Evolutionary conservation across 2,888 invertebrate species (phyloP), one percentile per base, ranked within the genome.

Genomic region (Lithophane socia): DNA sequence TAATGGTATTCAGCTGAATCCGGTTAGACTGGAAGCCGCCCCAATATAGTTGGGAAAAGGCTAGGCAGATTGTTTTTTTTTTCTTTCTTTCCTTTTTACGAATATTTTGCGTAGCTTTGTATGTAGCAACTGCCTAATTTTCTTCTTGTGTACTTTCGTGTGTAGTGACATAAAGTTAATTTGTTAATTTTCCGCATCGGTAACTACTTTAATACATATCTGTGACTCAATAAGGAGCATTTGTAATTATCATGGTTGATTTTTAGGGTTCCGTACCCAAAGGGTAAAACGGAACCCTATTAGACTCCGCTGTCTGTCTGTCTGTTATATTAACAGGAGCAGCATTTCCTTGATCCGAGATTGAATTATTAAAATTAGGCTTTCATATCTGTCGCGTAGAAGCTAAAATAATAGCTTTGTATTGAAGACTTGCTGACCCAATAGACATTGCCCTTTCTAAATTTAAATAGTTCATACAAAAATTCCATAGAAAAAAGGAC

Each of bases 111-210:
- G 5, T 65, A 68, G 29, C 71, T 56, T 65, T 67, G 0, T 47
- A n/a, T 76, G 54, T 68, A 68, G 29, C 29, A n/a, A 13, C 0
- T 9, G 29, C 54, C 3, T 68, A 64, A 56, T 54, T 13, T 49
- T 24, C 44, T 58, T 63, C 12, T 37, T 69, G 52, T 56, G 10
- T 71, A 65, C 18, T 61, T 58, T 52, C 65, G 61, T 49, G 52
- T 56, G 54, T 69, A 67, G 29, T 74, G 66, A 79, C 79, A 73
- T 56, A n/a, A 24, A 79, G 63, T 49, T 73, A 78, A 73, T 78
- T 82, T 71, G 47, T 68, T 85, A 79, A 84, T 82, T 85, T 85
- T 82, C 76, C 68, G 64, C 73, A 54, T 52, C 75, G 12, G 56
- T 75, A 65, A 77, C 70, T 75, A 69, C 54, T 73, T 77, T 52